Evolutionary conservation across 2,113 vertebrate genomes (phyloP).

Genomic region (Damaliscus lunatus): DNA sequence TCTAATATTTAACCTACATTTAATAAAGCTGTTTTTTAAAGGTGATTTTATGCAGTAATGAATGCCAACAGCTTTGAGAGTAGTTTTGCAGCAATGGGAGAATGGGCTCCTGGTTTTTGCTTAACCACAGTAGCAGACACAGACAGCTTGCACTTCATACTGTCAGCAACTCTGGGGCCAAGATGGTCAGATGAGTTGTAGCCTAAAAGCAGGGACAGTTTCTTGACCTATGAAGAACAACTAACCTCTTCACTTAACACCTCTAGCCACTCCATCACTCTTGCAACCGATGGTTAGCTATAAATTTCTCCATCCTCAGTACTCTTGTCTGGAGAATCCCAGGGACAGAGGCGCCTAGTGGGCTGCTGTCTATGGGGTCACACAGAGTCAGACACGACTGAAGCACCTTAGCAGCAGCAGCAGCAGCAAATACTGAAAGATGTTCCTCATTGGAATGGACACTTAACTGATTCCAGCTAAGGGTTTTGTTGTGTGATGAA

Average conservation of each 20-base stretch:
- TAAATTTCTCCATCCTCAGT: background rate
- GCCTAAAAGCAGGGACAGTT: background rate
- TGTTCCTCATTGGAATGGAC: background rate
- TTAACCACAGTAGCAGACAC: background rate
- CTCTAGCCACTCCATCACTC: background rate
- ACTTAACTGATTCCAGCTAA: background rate
- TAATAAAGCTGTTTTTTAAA: background rate
- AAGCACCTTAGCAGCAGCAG: too few species aligned
- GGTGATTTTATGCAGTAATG: background rate
- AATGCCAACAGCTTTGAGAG: background rate
- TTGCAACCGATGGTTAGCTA: background rate
- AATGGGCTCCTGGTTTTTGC: background rate
- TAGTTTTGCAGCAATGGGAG: background rate
- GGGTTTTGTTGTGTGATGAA: background rate
- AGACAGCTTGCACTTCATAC: background rate
- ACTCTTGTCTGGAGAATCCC: too few species aligned
- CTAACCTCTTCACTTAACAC: background rate
- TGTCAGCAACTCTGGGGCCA: background rate
- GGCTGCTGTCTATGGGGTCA: accelerated
- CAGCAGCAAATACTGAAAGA: background rate
- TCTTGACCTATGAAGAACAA: background rate
- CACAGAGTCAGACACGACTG: too few species aligned
- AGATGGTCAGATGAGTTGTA: background rate
- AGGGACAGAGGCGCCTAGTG: too few species aligned
- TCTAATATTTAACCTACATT: background rate